These are phyloP conservation scores for Coleophora flavipennella DNA, from an alignment of 2,888 invertebrate species.

Conservation along the genomic window DNA sequence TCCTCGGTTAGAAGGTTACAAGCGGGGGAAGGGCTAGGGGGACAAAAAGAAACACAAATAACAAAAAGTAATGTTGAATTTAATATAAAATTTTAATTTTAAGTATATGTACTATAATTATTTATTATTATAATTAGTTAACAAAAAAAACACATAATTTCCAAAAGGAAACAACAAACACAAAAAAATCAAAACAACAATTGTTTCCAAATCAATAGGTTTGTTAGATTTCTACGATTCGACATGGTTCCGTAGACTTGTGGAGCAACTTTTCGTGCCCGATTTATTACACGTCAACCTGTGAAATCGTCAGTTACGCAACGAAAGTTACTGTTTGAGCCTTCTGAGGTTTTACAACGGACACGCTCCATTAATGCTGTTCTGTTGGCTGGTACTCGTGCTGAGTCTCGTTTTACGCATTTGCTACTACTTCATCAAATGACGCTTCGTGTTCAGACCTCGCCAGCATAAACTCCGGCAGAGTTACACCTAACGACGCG, in stretches of 20 bases:
- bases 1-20: too few species aligned
- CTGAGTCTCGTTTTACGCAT: slow-evolving; percentile 45
- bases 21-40: too few species aligned
- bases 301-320: slow-evolving; percentile 59
- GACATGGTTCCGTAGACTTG: slow-evolving; percentile 19
- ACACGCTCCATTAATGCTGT: slow-evolving; percentile 60
- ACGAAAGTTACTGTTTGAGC: slow-evolving; percentile 41
- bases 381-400: slow-evolving; percentile 53
- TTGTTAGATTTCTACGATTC: background rate
- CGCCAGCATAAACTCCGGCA: slow-evolving; percentile 79
- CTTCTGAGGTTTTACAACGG: slow-evolving; percentile 47
- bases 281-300: slow-evolving; percentile 29
- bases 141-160: slow-evolving; percentile 32
- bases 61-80: slow-evolving; percentile 29
- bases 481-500: slow-evolving; percentile 72
- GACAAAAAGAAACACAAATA: slow-evolving; percentile 10
- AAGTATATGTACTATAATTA: slow-evolving; percentile 38
- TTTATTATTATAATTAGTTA: slow-evolving; percentile 65
- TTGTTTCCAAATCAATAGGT: background rate
- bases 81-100: slow-evolving; percentile 35
- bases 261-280: slow-evolving; percentile 28
- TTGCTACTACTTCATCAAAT: slow-evolving; percentile 73
- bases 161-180: background rate
- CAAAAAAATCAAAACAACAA: background rate
- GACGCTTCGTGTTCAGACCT: slow-evolving; percentile 78